Evolutionary conservation across 23 tunicate species (phyloP).

Genomic region (Halocynthia aurantium): DNA sequence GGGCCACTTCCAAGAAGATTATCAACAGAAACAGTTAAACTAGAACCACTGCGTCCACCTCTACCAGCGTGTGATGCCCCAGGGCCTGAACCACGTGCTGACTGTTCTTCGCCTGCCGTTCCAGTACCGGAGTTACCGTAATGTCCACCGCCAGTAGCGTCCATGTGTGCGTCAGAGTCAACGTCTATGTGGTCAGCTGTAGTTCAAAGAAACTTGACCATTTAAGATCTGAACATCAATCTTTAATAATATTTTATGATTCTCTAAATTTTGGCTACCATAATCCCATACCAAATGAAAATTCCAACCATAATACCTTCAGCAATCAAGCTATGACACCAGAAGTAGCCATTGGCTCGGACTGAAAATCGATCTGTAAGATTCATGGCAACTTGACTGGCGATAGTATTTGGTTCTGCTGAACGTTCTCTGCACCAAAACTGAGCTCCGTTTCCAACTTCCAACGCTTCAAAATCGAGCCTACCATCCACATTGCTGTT

Average conservation of each 20-base stretch:
- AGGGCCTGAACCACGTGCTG: constrained; percentile 3
- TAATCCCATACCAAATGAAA: not conserved
- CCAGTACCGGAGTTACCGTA: constrained; percentile 14
- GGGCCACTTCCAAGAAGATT: constrained; percentile 21
- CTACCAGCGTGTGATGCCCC: constrained; percentile 26
- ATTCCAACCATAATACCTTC: not conserved
- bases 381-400: constrained; percentile 4
- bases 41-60: constrained; percentile 30
- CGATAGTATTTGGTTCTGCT: not conserved
- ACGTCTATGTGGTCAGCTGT: constrained; percentile 17
- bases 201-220: too few species aligned
- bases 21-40: not conserved
- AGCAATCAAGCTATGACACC: constrained; percentile 15
- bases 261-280: too few species aligned
- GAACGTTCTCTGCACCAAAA: constrained; percentile 2
- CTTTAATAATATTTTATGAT: too few species aligned
- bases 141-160: constrained; percentile 16
- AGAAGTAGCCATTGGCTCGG: constrained; percentile 14
- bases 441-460: constrained; percentile 15
- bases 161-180: constrained; percentile 11
- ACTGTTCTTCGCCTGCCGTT: not conserved
- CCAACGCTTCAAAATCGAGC: constrained; percentile 1
- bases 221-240: too few species aligned
- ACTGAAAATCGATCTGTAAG: constrained; percentile 8
- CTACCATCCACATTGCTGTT: constrained; percentile 13